Percentiles rank a stretch among this genome's conserved stretches.
These are phyloP conservation scores for Agriotes lineatus DNA, from an alignment of 2,888 invertebrate species.

Conservation along the genomic window DNA sequence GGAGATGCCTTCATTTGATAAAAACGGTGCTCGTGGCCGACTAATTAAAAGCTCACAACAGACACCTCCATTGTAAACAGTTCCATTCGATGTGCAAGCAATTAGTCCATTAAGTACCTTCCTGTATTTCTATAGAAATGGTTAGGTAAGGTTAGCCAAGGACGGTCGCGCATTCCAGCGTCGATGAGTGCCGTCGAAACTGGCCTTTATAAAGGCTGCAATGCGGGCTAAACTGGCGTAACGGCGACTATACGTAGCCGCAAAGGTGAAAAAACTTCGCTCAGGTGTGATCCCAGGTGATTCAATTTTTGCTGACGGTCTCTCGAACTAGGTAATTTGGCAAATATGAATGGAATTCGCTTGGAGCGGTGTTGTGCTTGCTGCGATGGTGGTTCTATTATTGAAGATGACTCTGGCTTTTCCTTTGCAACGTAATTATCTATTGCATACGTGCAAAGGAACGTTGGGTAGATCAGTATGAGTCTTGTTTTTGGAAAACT, in stretches of 20 bases:
- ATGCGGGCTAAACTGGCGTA: not conserved
- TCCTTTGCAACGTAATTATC: not conserved
- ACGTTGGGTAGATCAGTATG: too few relatives aligned
- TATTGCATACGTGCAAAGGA: too few relatives aligned
- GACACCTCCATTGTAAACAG: not conserved
- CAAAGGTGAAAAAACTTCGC: not conserved
- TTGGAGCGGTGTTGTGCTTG: not conserved
- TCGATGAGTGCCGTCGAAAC: not conserved
- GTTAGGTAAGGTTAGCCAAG: conserved; percentile 6
- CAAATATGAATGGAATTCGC: conserved; percentile 4
- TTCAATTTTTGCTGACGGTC: conserved; percentile 1
- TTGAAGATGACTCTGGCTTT: not conserved
- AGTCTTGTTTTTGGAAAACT: too few relatives aligned
- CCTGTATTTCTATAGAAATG: not conserved
- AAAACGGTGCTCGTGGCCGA: too few relatives aligned
- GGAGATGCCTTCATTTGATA: too few relatives aligned
- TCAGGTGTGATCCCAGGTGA: not conserved
- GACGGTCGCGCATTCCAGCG: conserved; percentile 19
- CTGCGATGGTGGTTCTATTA: conserved; percentile 1
- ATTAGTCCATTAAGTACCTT: not conserved
- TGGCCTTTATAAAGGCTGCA: not conserved
- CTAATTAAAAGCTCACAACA: not conserved
- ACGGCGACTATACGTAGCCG: not conserved
- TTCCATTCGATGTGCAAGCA: not conserved
- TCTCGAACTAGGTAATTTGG: conserved; percentile 4